Conservation (phyloP, 2,113 vertebrate genomes). For the Gnathonemus longibarbis region DNA sequence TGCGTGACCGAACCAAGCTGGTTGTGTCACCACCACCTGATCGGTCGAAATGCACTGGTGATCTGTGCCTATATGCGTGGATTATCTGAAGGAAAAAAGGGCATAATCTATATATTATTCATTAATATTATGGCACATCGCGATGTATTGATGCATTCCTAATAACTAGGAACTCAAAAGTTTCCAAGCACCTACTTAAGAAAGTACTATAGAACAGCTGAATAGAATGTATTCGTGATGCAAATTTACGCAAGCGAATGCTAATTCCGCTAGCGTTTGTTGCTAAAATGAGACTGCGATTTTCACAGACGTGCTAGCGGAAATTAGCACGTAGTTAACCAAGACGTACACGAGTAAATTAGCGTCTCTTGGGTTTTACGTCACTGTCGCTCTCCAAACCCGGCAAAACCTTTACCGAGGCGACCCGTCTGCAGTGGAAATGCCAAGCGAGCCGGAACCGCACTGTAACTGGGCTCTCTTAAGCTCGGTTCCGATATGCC, state of each 20-base stretch:
- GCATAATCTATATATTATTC: neutral
- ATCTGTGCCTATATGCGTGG: neutral
- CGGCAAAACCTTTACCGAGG: neutral
- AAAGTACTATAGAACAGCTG: neutral
- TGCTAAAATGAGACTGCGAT: neutral
- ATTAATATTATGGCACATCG: neutral
- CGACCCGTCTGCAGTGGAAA: neutral
- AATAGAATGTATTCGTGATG: neutral
- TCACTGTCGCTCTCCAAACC: neutral
- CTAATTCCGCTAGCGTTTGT: neutral
- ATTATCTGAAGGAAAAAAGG: neutral
- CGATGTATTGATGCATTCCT: neutral
- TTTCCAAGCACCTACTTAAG: neutral
- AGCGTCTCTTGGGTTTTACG: neutral
- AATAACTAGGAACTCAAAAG: neutral
- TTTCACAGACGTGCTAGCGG: neutral
- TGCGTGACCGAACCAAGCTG: neutral
- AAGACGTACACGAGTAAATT: neutral
- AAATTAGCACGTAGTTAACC: neutral
- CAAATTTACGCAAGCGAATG: neutral
- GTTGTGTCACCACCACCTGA: neutral
- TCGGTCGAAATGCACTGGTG: neutral
- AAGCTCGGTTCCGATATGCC: neutral
- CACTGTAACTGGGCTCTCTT: neutral
- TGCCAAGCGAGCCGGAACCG: neutral